Evolutionary conservation across 2,888 invertebrate species (phyloP).

Genomic region (Conistra vaccinii): DNA sequence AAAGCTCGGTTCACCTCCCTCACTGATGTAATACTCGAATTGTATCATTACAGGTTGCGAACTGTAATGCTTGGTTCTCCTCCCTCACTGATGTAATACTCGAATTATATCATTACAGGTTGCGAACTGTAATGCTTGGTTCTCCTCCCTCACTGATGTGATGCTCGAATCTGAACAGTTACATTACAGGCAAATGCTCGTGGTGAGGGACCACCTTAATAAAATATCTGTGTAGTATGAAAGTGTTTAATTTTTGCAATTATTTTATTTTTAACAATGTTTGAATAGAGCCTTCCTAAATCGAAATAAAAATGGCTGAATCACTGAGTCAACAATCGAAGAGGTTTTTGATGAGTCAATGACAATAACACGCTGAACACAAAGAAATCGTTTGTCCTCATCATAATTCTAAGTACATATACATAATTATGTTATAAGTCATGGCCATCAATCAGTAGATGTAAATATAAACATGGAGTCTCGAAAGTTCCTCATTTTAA

Average conservation of each 20-base stretch:
- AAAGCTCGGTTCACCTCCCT: no score
- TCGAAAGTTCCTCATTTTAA: slow-evolving; percentile 9
- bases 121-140: no score
- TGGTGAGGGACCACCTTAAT: no score
- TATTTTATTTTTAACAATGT: slow-evolving; percentile 2
- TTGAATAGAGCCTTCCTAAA: neutral
- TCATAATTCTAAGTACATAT: neutral
- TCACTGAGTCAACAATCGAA: slow-evolving; percentile 9
- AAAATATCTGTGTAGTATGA: neutral
- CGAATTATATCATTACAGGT: no score
- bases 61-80: no score
- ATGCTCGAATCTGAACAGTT: no score
- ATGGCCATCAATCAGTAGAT: slow-evolving; percentile 4
- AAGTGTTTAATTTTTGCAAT: neutral
- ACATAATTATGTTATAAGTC: neutral
- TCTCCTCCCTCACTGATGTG: no score
- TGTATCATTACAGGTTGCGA: no score
- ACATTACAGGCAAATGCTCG: no score
- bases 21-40: no score
- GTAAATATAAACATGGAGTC: neutral
- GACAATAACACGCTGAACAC: slow-evolving; percentile 13
- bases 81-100: no score
- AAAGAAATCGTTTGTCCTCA: slow-evolving; percentile 29
- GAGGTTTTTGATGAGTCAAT: slow-evolving; percentile 27
- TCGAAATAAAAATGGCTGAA: slow-evolving; percentile 7